Conservation (phyloP, 30 jellyfish, hydroid and myxozoan genomes). For the Turritopsis dohrnii region DNA sequence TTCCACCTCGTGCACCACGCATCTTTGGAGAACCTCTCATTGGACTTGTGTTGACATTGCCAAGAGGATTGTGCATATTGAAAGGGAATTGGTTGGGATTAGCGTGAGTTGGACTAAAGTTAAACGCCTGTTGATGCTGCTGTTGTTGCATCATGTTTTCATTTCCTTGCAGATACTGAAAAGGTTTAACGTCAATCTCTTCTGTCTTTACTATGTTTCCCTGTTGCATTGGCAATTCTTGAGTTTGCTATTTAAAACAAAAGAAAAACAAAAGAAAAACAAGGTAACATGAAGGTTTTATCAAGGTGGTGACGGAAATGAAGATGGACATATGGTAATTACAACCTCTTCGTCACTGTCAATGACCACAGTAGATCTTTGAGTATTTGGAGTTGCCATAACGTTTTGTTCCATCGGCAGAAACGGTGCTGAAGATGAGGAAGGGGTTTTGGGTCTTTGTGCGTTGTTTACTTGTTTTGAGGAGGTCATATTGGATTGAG, state of each 20-base stretch:
- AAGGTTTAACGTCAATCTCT: not conserved
- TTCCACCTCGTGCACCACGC: slow-evolving; percentile 11
- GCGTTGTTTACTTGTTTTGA: not conserved
- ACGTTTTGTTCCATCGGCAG: not conserved
- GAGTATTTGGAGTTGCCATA: not conserved
- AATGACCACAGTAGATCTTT: slow-evolving; percentile 6
- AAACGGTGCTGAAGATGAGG: slow-evolving; percentile 1
- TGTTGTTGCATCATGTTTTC: not conserved
- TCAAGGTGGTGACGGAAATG: not conserved
- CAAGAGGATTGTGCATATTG: slow-evolving; percentile 11
- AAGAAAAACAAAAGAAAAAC: not conserved
- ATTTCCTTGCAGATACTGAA: not conserved
- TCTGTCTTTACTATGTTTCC: not conserved
- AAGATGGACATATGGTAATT: too few species aligned
- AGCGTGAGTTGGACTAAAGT: not conserved
- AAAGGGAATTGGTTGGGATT: not conserved
- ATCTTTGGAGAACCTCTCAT: not conserved
- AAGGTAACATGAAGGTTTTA: not conserved
- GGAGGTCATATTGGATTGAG: not conserved
- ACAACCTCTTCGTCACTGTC: too few species aligned
- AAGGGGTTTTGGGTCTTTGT: not conserved
- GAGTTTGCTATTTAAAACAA: not conserved
- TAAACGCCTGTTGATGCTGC: slow-evolving; percentile 9
- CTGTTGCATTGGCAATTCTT: not conserved
- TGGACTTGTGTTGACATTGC: not conserved